Percentiles rank a stretch among this genome's conserved stretches.
Conservation (phyloP, 2,888 invertebrate species). For the Imbricaverruca yamaguchii region DNA sequence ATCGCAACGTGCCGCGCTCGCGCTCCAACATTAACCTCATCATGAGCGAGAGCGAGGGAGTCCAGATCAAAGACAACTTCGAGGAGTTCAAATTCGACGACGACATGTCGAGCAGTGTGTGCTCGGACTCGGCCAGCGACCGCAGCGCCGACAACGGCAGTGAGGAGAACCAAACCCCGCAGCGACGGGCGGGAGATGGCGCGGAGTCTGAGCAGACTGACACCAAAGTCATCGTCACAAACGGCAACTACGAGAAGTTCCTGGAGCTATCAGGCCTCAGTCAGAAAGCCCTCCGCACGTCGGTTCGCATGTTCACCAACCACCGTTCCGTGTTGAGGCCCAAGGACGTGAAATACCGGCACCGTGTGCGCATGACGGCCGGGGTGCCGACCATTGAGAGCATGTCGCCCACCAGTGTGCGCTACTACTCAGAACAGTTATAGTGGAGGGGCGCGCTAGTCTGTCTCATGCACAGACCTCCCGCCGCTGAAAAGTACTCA, state of each 20-base stretch:
- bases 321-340: neutral
- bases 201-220: constrained; percentile 1
- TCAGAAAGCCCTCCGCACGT: constrained; percentile 57
- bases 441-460: neutral
- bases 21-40: constrained; percentile 31
- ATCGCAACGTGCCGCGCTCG: constrained; percentile 44
- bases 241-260: constrained; percentile 58
- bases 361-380: neutral
- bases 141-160: constrained; percentile 24
- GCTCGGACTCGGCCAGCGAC: constrained; percentile 13
- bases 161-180: neutral
- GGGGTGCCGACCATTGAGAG: neutral
- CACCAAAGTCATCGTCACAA: neutral
- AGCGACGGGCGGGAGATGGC: constrained; percentile 9
- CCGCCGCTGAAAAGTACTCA: no score
- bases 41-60: constrained; percentile 54
- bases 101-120: constrained; percentile 38
- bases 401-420: neutral
- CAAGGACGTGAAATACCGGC: neutral
- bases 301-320: neutral
- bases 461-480: no score
- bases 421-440: neutral
- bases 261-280: constrained; percentile 69
- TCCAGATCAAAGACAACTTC: constrained; percentile 63
- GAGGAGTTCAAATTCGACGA: constrained; percentile 72